Evolutionary conservation across 2,888 invertebrate genomes (phyloP), one percentile per base, ranked within the genome.

Genomic region (Xestia sexstrigata): DNA sequence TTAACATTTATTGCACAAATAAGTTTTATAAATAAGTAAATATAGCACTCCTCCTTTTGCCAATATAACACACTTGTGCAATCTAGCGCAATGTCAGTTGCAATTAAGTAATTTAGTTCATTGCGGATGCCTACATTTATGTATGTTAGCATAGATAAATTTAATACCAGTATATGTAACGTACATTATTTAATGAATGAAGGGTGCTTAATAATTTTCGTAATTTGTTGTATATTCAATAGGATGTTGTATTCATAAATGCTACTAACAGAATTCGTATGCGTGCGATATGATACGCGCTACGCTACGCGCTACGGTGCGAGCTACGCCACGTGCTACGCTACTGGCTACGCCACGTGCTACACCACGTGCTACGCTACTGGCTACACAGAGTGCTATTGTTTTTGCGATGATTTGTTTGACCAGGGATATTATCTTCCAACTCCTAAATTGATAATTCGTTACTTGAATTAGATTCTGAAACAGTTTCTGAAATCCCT

Each of bases 1-100:
- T 60, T 55, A 13, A 79, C 71, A 62, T 49, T 66, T 66, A 62
- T 74, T 42, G n/a, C 55, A 79, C 49, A 79, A 70, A 55, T 55
- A 76, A 58, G 73, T 30, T n/a, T 30, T n/a, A 49, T 47, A 49
- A 47, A 49, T 49, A 65, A 20, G 26, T 63, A 47, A 55, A 42
- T 80, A 58, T 69, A 69, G 26, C 11, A 42, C 45, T 55, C 67
- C 47, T 67, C 47, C 8, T 62, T 35, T 76, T 47, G 39, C 17
- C 17, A n/a, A 60, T 8, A 65, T 39, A 55, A 60, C 15, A 58
- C 11, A 62, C 66, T 73, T 70, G 26, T 68, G 73, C 67, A 81
- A 76, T 68, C 30, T 75, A 65, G 75, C 30, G n/a, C 70, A 83
- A 82, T 84, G 76, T 83, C 81, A 68, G 67, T 70, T 66, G 60